Conservation (phyloP, 2,113 vertebrate genomes). For the Xenopus borealis region DNA sequence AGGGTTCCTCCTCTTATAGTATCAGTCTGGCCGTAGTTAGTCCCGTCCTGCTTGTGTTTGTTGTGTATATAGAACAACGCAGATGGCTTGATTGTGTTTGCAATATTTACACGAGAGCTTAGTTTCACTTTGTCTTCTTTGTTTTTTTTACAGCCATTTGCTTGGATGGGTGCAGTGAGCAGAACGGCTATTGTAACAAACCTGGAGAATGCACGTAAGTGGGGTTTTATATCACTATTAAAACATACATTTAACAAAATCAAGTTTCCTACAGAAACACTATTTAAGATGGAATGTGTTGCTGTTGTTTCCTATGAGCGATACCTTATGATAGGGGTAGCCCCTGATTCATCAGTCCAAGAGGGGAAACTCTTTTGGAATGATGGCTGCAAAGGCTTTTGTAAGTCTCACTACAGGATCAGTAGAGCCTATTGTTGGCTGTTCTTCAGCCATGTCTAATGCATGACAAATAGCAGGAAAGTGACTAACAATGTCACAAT, state of each 20-base stretch:
- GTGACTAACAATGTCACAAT: background rate
- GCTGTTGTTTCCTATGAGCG: too few species aligned
- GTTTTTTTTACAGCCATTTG: slow-evolving; percentile 81
- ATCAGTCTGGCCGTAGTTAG: too few species aligned
- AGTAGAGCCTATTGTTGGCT: background rate
- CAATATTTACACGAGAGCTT: slow-evolving; percentile 42
- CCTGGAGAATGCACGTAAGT: slow-evolving; percentile 97
- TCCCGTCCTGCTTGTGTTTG: too few species aligned
- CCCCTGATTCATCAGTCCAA: too few species aligned
- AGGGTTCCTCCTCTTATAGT: too few species aligned
- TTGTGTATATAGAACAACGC: too few species aligned
- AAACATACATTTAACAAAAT: too few species aligned
- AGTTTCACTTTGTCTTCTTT: slow-evolving; percentile 30
- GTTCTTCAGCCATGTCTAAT: background rate
- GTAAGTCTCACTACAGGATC: background rate
- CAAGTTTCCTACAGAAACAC: too few species aligned
- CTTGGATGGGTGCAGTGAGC: slow-evolving; percentile 87
- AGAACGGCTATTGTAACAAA: slow-evolving; percentile 88
- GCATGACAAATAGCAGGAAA: background rate
- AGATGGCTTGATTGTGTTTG: background rate
- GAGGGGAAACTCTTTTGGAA: too few species aligned
- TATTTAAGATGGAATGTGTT: too few species aligned
- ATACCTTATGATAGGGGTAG: too few species aligned
- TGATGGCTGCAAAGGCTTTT: too few species aligned
- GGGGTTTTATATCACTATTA: background rate